These are phyloP conservation scores for Gadus chalcogrammus DNA, from an alignment of 2,113 vertebrate genomes.

Conservation along the genomic window DNA sequence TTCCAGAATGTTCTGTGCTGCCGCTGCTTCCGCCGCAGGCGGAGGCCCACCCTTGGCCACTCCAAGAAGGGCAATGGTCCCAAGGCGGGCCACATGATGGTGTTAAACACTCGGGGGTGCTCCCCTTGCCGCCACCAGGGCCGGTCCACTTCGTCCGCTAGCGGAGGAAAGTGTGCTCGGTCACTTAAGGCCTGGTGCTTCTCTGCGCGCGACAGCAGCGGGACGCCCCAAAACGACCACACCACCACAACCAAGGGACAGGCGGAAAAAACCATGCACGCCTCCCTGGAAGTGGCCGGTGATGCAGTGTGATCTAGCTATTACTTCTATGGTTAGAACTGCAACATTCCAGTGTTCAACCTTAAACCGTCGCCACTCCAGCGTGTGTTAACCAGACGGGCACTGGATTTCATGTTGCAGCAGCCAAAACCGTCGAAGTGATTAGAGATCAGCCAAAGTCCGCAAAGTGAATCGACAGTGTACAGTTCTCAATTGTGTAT, in stretches of 20 bases:
- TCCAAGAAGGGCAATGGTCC: background rate
- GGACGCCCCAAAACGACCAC: conserved; percentile 5
- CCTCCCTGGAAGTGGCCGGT: conserved; percentile 75
- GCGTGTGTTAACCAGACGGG: too few species aligned
- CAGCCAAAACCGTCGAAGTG: too few species aligned
- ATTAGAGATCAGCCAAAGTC: too few species aligned
- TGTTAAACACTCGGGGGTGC: background rate
- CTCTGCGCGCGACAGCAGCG: conserved; percentile 35
- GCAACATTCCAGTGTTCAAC: too few species aligned
- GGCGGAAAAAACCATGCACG: conserved; percentile 74
- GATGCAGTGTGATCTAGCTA: conserved; percentile 75
- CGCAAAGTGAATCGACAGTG: too few species aligned
- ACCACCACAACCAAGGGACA: conserved; percentile 29
- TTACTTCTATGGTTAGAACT: background rate
- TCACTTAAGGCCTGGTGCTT: conserved; percentile 81
- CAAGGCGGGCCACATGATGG: background rate
- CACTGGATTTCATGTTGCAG: too few species aligned
- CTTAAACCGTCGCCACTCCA: too few species aligned
- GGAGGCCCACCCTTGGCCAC: background rate
- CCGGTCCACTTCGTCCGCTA: background rate
- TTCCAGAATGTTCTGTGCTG: conserved; percentile 85
- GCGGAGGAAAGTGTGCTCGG: too few species aligned
- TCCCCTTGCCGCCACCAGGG: background rate
- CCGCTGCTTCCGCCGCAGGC: conserved; percentile 74
- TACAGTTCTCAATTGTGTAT: too few species aligned